These are phyloP conservation scores for Ditylenchus dipsaci DNA, from an alignment of 1,140 invertebrate species.

Conservation along the genomic window DNA sequence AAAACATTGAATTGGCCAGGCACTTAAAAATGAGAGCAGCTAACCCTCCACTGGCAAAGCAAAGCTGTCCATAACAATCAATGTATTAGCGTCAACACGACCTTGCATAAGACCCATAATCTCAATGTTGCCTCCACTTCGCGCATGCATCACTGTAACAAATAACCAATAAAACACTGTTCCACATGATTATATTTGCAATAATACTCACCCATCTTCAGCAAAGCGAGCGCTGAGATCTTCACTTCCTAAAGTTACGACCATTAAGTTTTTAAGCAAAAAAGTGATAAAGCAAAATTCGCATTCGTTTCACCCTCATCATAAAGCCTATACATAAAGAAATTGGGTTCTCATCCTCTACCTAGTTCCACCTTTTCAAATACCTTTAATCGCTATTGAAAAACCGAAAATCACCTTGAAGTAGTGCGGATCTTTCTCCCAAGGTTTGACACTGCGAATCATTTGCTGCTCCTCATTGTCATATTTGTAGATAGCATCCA, in stretches of 20 bases:
- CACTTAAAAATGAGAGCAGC: background rate
- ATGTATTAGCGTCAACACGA: conserved; percentile 78
- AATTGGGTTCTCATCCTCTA: too few species aligned
- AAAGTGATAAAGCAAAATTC: background rate
- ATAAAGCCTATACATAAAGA: background rate
- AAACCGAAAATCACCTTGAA: conserved; percentile 33
- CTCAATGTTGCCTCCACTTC: conserved; percentile 92
- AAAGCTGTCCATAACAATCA: conserved; percentile 90
- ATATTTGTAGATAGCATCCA: conserved; percentile 41
- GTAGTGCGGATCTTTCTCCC: conserved; percentile 44
- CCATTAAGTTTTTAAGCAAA: background rate
- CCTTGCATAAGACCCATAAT: conserved; percentile 93
- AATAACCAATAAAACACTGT: too few species aligned
- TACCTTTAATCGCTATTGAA: background rate
- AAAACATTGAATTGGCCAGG: too few species aligned
- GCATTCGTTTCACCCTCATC: background rate
- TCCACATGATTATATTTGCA: too few species aligned
- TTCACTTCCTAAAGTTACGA: conserved; percentile 86
- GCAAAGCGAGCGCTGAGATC: conserved; percentile 88
- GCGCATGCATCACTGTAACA: conserved; percentile 79
- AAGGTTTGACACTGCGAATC: conserved; percentile 40
- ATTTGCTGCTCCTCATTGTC: conserved; percentile 47
- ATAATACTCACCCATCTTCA: conserved; percentile 87
- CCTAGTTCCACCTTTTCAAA: too few species aligned
- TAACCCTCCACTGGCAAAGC: conserved; percentile 87